phyloP scores from a whole-genome alignment of 2,888 invertebrate genomes.

The Brachylomia viminalis region DNA sequence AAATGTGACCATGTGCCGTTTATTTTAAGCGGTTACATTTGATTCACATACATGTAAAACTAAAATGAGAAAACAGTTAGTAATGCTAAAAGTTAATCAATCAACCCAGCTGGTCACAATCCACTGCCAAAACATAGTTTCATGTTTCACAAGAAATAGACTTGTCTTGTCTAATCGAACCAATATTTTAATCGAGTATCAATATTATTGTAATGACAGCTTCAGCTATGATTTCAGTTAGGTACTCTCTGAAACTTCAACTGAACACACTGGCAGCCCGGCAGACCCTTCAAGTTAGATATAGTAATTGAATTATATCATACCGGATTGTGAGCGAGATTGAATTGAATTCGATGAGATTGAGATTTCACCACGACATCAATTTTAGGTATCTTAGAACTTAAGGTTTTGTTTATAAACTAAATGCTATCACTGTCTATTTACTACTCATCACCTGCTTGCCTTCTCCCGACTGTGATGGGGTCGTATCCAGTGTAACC shows the following conservation, averaged over 20 bases:
- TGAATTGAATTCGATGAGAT: slow-evolving; percentile 23
- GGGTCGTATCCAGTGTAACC: too few species aligned
- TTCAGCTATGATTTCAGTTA: slow-evolving; percentile 5
- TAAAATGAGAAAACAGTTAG: background rate
- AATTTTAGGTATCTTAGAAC: background rate
- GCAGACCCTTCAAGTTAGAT: slow-evolving; percentile 27
- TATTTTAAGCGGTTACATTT: background rate
- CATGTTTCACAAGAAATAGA: background rate
- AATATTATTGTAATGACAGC: slow-evolving; percentile 19
- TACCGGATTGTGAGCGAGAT: slow-evolving; percentile 11
- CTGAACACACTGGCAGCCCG: slow-evolving; percentile 28
- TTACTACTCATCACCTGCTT: background rate
- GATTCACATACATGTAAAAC: background rate
- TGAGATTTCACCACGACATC: slow-evolving; percentile 1
- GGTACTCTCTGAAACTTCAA: slow-evolving; percentile 24
- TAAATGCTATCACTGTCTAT: background rate
- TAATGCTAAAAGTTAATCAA: background rate
- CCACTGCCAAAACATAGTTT: background rate
- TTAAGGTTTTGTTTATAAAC: background rate
- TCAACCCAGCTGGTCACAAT: background rate
- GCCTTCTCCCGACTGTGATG: too few species aligned
- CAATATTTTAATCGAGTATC: slow-evolving; percentile 12
- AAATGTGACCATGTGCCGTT: background rate
- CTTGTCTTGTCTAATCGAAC: background rate
- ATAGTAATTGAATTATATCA: slow-evolving; percentile 41